Conservation (phyloP, 2,888 invertebrate genomes). For the Scrobipalpa costella region DNA sequence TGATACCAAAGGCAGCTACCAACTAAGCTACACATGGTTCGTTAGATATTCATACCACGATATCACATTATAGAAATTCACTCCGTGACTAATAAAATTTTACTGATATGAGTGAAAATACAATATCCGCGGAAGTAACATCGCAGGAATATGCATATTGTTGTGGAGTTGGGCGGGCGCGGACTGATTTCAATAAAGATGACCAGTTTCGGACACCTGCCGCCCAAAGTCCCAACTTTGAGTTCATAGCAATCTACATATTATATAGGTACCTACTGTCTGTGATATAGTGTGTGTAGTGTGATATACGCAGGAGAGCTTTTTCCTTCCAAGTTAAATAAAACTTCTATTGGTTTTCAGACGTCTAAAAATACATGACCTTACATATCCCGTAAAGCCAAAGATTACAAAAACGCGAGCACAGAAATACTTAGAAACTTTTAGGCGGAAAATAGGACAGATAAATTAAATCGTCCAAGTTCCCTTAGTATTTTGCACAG, state of each 20-base stretch:
- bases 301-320: too few relatives aligned
- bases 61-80: not conserved
- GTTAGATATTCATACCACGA: not conserved
- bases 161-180: constrained; percentile 3
- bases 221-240: constrained; percentile 9
- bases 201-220: constrained; percentile 22
- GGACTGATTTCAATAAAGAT: constrained; percentile 23
- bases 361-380: not conserved
- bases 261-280: not conserved
- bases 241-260: constrained; percentile 46
- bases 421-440: not conserved
- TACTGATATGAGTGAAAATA: not conserved
- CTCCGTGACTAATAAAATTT: not conserved
- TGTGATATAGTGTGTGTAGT: too few relatives aligned
- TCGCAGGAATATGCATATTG: not conserved
- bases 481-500: not conserved
- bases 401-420: too few relatives aligned
- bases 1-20: too few relatives aligned
- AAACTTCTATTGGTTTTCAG: too few relatives aligned
- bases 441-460: not conserved
- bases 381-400: not conserved
- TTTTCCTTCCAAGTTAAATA: too few relatives aligned
- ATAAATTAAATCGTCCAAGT: not conserved
- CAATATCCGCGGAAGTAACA: not conserved
- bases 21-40: not conserved